Percentiles rank a stretch among this genome's conserved stretches.
These are phyloP conservation scores for Anorthoa munda DNA, from an alignment of 2,888 invertebrate species.

Conservation along the genomic window DNA sequence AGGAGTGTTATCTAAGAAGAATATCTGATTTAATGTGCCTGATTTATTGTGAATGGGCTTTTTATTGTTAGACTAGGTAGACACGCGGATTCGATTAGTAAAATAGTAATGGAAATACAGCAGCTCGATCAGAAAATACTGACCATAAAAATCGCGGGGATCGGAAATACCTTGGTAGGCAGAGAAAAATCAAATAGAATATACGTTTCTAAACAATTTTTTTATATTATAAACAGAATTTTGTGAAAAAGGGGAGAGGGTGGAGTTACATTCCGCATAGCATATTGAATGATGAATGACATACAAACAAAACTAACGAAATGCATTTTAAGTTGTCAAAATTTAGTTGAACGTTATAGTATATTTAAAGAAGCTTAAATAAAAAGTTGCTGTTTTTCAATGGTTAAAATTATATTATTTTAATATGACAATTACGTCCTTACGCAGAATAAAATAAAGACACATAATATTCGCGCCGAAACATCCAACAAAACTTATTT, in stretches of 20 bases:
- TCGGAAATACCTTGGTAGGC: background rate
- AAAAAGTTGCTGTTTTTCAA: no score
- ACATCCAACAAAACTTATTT: conserved; percentile 16
- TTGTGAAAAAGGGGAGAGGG: no score
- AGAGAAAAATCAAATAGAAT: background rate
- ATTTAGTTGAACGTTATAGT: no score
- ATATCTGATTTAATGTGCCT: conserved; percentile 70
- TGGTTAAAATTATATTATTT: no score
- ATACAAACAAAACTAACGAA: no score
- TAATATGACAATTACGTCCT: background rate
- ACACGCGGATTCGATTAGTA: conserved; percentile 16
- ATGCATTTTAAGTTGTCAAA: no score
- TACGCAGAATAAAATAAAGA: background rate
- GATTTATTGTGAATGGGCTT: conserved; percentile 69
- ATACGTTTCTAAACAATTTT: no score
- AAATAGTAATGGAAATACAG: background rate
- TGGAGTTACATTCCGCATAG: no score
- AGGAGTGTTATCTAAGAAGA: conserved; percentile 64
- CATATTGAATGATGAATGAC: no score
- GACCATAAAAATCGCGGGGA: background rate
- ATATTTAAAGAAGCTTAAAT: no score
- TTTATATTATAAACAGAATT: no score
- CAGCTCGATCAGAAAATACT: background rate
- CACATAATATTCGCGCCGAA: conserved; percentile 11
- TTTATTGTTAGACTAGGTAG: conserved; percentile 71